These are phyloP conservation scores for Nixonia krombeini DNA, from an alignment of 1,140 invertebrate species.

Conservation along the genomic window DNA sequence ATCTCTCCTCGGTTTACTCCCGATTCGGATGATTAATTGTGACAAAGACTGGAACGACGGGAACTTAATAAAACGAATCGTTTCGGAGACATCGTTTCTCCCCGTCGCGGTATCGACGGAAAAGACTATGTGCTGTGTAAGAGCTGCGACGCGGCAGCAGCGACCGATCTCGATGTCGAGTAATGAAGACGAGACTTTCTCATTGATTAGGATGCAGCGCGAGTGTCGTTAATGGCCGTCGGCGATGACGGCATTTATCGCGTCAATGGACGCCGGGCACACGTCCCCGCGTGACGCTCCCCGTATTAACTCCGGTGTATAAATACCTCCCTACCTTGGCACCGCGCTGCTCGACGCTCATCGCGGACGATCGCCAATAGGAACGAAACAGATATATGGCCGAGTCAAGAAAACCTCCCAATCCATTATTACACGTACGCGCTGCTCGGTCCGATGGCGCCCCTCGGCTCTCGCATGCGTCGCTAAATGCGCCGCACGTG, in stretches of 20 bases:
- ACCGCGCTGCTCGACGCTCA: constrained; percentile 25
- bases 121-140: no score
- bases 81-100: no score
- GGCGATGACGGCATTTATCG: constrained; percentile 44
- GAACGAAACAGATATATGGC: constrained; percentile 29
- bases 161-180: no score
- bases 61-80: no score
- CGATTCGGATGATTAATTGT: no score
- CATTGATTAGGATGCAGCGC: constrained; percentile 36
- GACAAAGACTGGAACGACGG: background rate
- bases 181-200: constrained; percentile 5
- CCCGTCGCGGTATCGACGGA: no score
- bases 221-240: constrained; percentile 45
- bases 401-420: constrained; percentile 26
- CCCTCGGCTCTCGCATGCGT: constrained; percentile 16
- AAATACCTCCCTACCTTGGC: constrained; percentile 46
- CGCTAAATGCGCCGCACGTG: constrained; percentile 16
- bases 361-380: constrained; percentile 33
- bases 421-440: constrained; percentile 23
- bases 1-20: no score
- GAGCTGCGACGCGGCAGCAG: no score
- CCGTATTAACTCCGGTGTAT: constrained; percentile 41
- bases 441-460: constrained; percentile 13
- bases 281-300: constrained; percentile 45
- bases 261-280: constrained; percentile 49